phyloP scores from a whole-genome alignment of 2,888 invertebrate species.

The Bibio marci region DNA sequence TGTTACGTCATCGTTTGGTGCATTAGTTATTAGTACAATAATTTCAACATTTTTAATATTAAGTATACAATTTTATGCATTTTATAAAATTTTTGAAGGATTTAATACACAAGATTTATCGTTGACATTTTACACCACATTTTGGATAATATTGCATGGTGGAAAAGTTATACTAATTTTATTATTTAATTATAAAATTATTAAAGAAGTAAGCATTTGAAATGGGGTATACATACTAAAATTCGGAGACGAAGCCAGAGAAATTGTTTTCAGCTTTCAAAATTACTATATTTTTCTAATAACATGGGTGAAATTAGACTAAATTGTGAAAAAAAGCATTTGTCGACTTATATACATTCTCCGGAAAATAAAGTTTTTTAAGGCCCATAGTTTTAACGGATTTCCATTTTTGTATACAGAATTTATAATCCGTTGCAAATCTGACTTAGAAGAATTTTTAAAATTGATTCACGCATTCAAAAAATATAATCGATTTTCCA shows the following conservation, averaged over 20 bases:
- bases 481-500: no score
- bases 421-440: no score
- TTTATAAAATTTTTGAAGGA: background rate
- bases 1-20: background rate
- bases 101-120: background rate
- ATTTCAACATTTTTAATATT: background rate
- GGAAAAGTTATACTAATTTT: background rate
- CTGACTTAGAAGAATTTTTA: no score
- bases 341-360: no score
- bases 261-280: no score
- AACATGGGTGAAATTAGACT: background rate
- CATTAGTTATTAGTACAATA: background rate
- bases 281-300: background rate
- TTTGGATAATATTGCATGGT: background rate
- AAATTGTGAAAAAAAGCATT: no score
- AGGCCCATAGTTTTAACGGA: no score
- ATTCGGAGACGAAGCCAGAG: no score
- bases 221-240: no score
- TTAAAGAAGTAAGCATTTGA: background rate
- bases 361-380: no score
- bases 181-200: background rate
- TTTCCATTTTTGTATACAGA: no score
- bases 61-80: slow-evolving; percentile 2
- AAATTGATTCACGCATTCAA: no score
- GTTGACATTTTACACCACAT: background rate